Evolutionary conservation across 2,888 invertebrate genomes (phyloP), one percentile per base, ranked within the genome.

Genomic region (Brachylomia viminalis): DNA sequence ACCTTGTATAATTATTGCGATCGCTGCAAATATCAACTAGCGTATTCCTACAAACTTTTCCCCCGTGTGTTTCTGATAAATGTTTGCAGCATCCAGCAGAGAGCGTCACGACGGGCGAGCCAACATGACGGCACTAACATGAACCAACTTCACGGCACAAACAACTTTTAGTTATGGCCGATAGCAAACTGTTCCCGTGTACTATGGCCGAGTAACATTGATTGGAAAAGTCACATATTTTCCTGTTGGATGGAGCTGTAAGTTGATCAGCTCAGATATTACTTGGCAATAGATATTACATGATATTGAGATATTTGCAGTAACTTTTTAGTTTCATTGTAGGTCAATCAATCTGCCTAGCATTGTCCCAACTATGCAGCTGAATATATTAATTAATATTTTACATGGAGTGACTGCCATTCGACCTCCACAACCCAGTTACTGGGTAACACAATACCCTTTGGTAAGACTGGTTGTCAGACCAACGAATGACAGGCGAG

Each of bases 111-210:
- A 75, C 30, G 7, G 42, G 72, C 80, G 80, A 79, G 80, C 72
- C 72, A 85, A 82, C 75, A 77, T 72, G 79, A 38, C 72, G 69
- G 47, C 65, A 72, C 64, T 54, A 82, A 75, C 45, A 45, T 33
- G 52, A 10, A 74, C 72, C 72, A 86, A 83, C 79, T 80, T 75
- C 75, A 75, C 75, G 73, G 71, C 81, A 58, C 85, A 86, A 89
- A 88, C 84, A 87, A 84, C 82, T 79, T 74, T 80, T 67, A 74
- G 80, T 66, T 73, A 75, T 74, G 38, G 65, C 59, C 66, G 83
- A 80, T 81, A 73, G 52, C 61, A 68, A 80, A 83, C 65, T 71
- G 62, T 64, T 67, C n/a, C 45, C 27, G 23, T 47, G 56, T 61
- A 56, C 33, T 69, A 45, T 27, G n/a, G 45, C 38, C 49, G 54